Conservation (phyloP, 2,113 vertebrate genomes). For the Andinoacara biseriatus region DNA sequence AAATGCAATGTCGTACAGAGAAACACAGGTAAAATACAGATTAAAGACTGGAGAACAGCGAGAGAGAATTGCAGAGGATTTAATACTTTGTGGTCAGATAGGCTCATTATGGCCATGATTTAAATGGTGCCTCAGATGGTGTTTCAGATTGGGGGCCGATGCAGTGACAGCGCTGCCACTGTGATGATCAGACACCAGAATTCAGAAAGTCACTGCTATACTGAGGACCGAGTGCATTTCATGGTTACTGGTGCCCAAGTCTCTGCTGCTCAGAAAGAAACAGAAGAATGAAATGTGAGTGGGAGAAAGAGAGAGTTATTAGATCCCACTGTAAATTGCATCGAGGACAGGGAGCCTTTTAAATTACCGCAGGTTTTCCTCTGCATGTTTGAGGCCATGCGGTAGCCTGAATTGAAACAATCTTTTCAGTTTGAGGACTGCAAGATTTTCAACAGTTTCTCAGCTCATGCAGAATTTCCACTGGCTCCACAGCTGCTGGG, state of each 20-base stretch:
- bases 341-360: constrained; percentile 25
- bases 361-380: constrained; percentile 21
- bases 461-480: background rate
- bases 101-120: constrained; percentile 37
- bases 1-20: constrained; percentile 45
- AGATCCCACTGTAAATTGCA: constrained; percentile 37
- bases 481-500: background rate
- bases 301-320: constrained; percentile 22
- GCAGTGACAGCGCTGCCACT: constrained; percentile 14
- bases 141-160: background rate
- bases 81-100: constrained; percentile 31
- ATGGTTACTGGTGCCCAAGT: constrained; percentile 26
- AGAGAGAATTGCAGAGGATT: constrained; percentile 7
- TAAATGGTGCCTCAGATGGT: constrained; percentile 40
- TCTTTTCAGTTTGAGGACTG: background rate
- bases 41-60: constrained; percentile 2
- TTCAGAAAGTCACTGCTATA: constrained; percentile 13
- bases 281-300: constrained; percentile 25
- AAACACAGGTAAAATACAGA: constrained; percentile 36
- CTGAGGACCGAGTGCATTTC: constrained; percentile 21
- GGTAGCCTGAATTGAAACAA: background rate
- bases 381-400: background rate
- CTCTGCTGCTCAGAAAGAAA: constrained; percentile 11
- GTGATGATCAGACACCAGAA: constrained; percentile 27
- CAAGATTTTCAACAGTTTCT: constrained; percentile 2